Conservation (phyloP, 2,888 invertebrate species). For the Seira ritae region DNA sequence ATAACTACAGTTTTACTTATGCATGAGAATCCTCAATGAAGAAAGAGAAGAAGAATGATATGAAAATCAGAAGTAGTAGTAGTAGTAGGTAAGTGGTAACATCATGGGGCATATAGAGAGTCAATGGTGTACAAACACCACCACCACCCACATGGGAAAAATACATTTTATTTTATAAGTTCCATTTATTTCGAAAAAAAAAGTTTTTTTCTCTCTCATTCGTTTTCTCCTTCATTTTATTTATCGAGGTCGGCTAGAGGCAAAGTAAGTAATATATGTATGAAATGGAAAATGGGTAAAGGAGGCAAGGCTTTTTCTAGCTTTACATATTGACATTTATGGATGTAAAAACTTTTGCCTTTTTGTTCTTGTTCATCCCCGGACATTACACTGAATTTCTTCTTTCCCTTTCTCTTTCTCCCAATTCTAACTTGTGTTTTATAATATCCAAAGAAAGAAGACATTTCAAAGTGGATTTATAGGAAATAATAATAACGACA, state of each 20-base stretch:
- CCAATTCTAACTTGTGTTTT: neutral
- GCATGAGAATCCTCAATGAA: too few species aligned
- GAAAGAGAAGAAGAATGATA: too few species aligned
- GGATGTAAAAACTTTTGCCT: conserved; percentile 54
- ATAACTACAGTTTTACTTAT: too few species aligned
- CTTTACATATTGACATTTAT: conserved; percentile 61
- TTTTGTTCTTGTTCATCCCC: conserved; percentile 2
- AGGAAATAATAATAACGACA: too few species aligned
- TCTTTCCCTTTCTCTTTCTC: neutral
- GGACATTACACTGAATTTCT: too few species aligned
- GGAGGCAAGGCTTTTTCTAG: neutral
- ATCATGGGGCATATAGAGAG: too few species aligned
- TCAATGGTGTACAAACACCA: neutral
- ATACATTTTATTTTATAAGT: conserved; percentile 26
- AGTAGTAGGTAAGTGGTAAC: too few species aligned
- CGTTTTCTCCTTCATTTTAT: conserved; percentile 32
- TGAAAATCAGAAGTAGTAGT: too few species aligned
- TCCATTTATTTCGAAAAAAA: conserved; percentile 37
- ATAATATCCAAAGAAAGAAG: neutral
- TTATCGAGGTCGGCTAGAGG: conserved; percentile 50
- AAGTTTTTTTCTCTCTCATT: conserved; percentile 26
- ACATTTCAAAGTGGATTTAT: neutral
- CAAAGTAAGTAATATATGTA: conserved; percentile 1
- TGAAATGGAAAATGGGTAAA: conserved; percentile 36
- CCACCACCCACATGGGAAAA: conserved; percentile 45